Base-by-base conservation (phyloP, 2,797 vertebrate genomes). In the Tenualosa thibaudeaui region DNA sequence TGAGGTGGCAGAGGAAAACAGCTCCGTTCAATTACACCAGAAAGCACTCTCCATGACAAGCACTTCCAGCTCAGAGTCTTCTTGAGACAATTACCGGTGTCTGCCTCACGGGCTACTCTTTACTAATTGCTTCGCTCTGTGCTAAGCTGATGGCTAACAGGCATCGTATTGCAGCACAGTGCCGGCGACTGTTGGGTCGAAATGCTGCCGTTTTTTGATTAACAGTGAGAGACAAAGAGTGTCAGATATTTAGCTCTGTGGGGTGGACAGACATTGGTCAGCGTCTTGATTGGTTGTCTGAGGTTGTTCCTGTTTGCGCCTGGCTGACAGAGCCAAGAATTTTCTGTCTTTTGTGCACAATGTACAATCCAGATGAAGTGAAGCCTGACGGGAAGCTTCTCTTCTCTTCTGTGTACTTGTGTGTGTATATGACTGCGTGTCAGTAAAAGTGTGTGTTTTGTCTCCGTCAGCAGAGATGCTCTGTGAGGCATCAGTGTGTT, bases 391-490 rank as follows among this genome's bases (percentile, higher is more conserved):
- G 37, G 68, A 40, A 40, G 68, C 68, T 75, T 40, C 31, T 43
- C n/a, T 24, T 62, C 19, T 31, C 0, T 0, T 31, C 31, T 31
- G 62, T 68, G 65, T 68, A 3, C 13, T 7, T 15, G 65, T 71
- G 65, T 71, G 65, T 71, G 65, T 71, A 17, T 75, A 17, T 43
- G 68, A 22, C 37, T 22, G 68, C 26, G 31, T 2, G 37, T 17
- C 15, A 43, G 68, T 75, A 43, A 75, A 75, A 75, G 68, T 75
- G 31, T 75, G 68, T 75, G 68, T 43, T 75, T 75, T 75, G 68
- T 75, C 68, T 75, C 68, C 43, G 68, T 75, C 68, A 75, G 68
- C 68, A 43, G 65, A 75, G 68, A 75, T 75, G 68, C 68, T 75
- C 68, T 75, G 68, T 75, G 68, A 75, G 68, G 68, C 43, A 75